Percentiles rank a stretch among this genome's conserved stretches.
phyloP scores from a whole-genome alignment of 2,113 vertebrate species.

The Aptenodytes forsteri region DNA sequence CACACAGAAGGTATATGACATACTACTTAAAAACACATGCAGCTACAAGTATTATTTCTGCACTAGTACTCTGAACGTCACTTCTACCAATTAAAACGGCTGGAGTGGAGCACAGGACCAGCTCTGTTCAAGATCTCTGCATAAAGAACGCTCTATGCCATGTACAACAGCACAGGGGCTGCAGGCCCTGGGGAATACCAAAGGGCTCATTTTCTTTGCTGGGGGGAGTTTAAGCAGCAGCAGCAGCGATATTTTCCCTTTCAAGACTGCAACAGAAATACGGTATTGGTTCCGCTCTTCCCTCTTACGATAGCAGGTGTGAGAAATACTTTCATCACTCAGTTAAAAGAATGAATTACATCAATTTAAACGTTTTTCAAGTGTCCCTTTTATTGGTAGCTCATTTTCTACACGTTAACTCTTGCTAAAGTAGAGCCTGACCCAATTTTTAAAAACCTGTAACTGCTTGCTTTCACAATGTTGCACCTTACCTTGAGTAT shows the following conservation, averaged over 20 bases:
- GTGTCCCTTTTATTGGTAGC: background rate
- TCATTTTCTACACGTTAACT: background rate
- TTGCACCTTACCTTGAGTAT: background rate
- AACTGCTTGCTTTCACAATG: background rate
- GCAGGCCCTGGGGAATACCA: background rate
- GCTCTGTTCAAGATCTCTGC: background rate
- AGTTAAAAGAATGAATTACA: background rate
- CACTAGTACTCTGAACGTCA: background rate
- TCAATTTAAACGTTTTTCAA: background rate
- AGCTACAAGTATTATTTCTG: background rate
- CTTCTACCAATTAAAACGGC: background rate
- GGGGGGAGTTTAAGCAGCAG: background rate
- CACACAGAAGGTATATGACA: background rate
- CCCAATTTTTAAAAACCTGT: background rate
- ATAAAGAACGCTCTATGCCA: conserved; percentile 24
- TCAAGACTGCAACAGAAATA: background rate
- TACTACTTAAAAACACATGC: background rate
- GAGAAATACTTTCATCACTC: background rate
- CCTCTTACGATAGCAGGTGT: background rate
- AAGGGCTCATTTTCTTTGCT: background rate
- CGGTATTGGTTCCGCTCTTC: background rate
- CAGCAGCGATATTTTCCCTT: background rate
- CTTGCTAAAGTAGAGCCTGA: background rate
- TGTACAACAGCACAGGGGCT: background rate
- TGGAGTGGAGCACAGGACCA: background rate